Conservation (phyloP, 2,888 invertebrate species). For the Leptura quadrifasciata region DNA sequence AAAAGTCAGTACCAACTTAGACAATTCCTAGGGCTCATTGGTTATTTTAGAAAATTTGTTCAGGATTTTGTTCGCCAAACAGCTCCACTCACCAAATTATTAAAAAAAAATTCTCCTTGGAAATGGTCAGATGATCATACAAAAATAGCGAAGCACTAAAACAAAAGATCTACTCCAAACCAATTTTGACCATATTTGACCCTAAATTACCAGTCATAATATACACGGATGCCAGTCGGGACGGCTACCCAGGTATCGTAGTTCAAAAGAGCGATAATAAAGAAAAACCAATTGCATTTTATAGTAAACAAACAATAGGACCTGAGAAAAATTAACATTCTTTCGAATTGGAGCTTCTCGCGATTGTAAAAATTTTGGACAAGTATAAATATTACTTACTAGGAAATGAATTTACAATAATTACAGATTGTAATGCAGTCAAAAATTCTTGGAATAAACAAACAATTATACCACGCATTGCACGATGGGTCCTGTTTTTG, state of each 20-base stretch:
- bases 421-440: too few relatives aligned
- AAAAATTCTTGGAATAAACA: too few relatives aligned
- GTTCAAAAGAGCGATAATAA: too few relatives aligned
- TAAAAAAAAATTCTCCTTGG: constrained; percentile 40
- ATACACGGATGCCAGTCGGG: constrained; percentile 51
- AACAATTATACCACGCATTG: too few relatives aligned
- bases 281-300: too few relatives aligned
- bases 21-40: neutral
- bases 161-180: constrained; percentile 40
- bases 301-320: too few relatives aligned
- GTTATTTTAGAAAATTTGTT: constrained; percentile 45
- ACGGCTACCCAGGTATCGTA: constrained; percentile 38
- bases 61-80: constrained; percentile 34
- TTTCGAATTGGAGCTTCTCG: too few relatives aligned
- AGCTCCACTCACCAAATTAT: constrained; percentile 34
- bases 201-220: constrained; percentile 41
- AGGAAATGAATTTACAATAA: too few relatives aligned
- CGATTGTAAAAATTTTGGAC: too few relatives aligned
- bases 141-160: constrained; percentile 41
- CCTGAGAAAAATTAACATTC: too few relatives aligned
- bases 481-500: too few relatives aligned
- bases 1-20: constrained; percentile 8
- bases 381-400: too few relatives aligned
- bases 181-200: constrained; percentile 46
- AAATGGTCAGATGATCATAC: constrained; percentile 25